These are phyloP conservation scores for Prunella himalayana DNA, from an alignment of 2,113 vertebrate species.

Conservation along the genomic window DNA sequence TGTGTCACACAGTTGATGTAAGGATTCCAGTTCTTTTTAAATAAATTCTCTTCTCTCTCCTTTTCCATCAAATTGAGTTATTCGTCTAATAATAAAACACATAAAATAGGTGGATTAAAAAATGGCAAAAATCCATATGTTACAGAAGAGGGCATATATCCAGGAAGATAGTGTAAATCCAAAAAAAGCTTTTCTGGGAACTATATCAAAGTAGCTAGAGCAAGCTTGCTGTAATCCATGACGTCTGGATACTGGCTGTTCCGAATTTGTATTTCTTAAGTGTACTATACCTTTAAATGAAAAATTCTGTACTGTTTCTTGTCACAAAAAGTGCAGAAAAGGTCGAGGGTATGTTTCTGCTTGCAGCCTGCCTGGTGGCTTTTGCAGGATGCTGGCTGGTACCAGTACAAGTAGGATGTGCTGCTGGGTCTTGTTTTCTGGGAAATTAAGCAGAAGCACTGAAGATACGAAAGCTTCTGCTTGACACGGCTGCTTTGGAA, in stretches of 20 bases:
- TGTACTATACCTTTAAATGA: not conserved
- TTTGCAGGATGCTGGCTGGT: not conserved
- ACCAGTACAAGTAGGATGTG: not conserved
- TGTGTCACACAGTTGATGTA: not conserved
- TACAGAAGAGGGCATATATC: not conserved
- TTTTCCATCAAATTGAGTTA: not conserved
- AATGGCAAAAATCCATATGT: not conserved
- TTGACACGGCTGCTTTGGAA: constrained; percentile 51
- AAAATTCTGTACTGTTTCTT: not conserved
- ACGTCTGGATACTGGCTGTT: not conserved
- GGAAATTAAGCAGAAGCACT: constrained; percentile 16
- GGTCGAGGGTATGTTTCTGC: not conserved
- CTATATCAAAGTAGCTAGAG: not conserved
- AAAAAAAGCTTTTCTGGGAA: not conserved
- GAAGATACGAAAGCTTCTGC: not conserved
- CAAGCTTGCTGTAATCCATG: not conserved
- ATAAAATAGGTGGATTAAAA: not conserved
- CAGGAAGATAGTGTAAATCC: not conserved
- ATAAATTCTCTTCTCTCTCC: not conserved
- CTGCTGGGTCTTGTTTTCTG: not conserved
- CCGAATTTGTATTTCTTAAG: not conserved
- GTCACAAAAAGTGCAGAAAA: not conserved
- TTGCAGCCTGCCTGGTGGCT: not conserved
- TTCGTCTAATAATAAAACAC: not conserved
- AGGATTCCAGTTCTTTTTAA: not conserved